These are phyloP conservation scores for Cirrhinus molitorella DNA, from an alignment of 2,797 vertebrate species.

Conservation along the genomic window DNA sequence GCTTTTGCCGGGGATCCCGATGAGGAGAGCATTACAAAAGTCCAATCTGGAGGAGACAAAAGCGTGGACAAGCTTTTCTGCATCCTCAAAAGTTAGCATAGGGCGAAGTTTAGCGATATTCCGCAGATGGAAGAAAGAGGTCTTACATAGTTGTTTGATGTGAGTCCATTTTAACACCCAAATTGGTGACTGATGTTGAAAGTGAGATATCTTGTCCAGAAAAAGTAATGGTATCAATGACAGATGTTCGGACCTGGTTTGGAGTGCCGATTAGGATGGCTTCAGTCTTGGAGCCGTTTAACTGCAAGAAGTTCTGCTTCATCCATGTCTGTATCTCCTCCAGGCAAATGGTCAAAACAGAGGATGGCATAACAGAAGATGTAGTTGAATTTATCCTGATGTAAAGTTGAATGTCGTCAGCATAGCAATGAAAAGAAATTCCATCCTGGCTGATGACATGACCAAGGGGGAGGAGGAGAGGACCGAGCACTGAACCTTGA, in stretches of 20 bases:
- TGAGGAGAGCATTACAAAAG: constrained; percentile 14
- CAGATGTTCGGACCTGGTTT: constrained; percentile 8
- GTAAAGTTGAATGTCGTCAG: too few relatives aligned
- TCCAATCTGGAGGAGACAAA: constrained; percentile 21
- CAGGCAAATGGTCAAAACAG: too few relatives aligned
- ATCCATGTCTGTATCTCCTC: background rate
- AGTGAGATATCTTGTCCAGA: constrained; percentile 4
- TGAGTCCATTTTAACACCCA: background rate
- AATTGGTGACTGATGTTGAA: constrained; percentile 23
- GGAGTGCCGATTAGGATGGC: constrained; percentile 28
- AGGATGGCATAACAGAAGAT: too few relatives aligned
- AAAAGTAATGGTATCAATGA: constrained; percentile 9
- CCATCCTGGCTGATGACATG: too few relatives aligned
- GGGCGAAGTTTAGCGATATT: constrained; percentile 4
- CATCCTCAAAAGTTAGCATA: background rate
- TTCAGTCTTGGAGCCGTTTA: constrained; percentile 40
- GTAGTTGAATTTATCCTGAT: too few relatives aligned
- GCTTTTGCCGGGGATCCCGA: background rate
- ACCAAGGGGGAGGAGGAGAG: background rate
- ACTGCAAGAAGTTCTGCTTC: background rate
- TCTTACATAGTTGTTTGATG: constrained; percentile 26
- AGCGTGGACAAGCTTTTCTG: constrained; percentile 5
- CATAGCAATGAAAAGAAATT: too few relatives aligned
- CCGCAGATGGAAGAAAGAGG: constrained; percentile 20
- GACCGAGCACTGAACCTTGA: background rate